Percentiles rank a stretch among this genome's conserved stretches.
Conservation (phyloP, 2,888 invertebrate species). For the Lasius platythorax region DNA sequence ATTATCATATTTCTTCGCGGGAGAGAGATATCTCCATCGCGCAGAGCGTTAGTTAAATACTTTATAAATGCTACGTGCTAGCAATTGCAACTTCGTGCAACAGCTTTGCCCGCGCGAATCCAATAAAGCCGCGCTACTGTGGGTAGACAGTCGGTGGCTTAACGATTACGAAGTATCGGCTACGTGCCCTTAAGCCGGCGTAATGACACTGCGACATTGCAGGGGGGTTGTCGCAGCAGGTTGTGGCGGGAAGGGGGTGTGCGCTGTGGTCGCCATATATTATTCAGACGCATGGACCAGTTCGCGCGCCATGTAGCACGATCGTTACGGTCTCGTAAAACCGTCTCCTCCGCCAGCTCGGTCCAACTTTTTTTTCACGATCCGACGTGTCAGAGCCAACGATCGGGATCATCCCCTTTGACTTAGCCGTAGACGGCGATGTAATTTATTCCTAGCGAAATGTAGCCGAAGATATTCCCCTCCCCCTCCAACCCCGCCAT, state of each 20-base stretch:
- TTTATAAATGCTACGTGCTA: conserved; percentile 13
- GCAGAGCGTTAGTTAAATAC: background rate
- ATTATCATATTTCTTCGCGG: background rate
- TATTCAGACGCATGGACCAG: conserved; percentile 78
- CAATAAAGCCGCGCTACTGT: conserved; percentile 33
- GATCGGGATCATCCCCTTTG: background rate
- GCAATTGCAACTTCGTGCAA: conserved; percentile 21
- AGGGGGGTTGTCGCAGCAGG: background rate
- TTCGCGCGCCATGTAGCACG: conserved; percentile 60
- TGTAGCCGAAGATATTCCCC: background rate
- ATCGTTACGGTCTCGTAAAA: conserved; percentile 62
- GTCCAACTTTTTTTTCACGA: background rate
- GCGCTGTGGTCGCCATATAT: conserved; percentile 80
- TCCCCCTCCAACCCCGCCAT: background rate
- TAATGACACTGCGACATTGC: conserved; percentile 79
- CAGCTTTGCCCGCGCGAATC: conserved; percentile 31
- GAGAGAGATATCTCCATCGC: background rate
- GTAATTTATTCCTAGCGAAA: conserved; percentile 25
- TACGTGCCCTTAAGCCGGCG: conserved; percentile 49
- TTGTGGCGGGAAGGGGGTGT: conserved; percentile 61
- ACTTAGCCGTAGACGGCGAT: background rate
- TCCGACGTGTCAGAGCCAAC: conserved; percentile 20
- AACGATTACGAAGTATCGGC: conserved; percentile 56
- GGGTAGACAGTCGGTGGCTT: conserved; percentile 31
- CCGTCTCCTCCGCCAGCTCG: conserved; percentile 35